Conservation (phyloP, 1,140 invertebrate species). For the Drosophila lacertosa region DNA sequence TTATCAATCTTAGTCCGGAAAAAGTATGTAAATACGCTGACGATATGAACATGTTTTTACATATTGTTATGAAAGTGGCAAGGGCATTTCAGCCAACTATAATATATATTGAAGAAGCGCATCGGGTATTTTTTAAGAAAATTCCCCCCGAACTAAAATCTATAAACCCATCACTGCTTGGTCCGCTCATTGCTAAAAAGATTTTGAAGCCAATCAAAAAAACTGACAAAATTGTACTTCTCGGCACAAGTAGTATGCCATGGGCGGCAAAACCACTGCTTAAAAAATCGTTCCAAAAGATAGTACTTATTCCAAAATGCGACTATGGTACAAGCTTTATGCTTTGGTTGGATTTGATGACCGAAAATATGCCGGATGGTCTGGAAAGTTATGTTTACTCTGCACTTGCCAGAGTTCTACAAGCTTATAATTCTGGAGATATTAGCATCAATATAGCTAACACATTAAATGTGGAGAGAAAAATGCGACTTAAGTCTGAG, state of each 20-base stretch:
- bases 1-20: conserved; percentile 92
- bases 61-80: conserved; percentile 85
- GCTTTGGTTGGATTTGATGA: conserved; percentile 86
- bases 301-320: conserved; percentile 84
- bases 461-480: conserved; percentile 63
- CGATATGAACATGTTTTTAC: conserved; percentile 84
- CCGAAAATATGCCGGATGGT: conserved; percentile 85
- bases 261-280: conserved; percentile 84
- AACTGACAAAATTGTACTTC: conserved; percentile 87
- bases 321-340: conserved; percentile 88
- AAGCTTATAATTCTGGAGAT: conserved; percentile 87
- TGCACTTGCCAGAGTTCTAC: conserved; percentile 87
- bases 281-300: conserved; percentile 84
- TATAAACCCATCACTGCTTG: conserved; percentile 86
- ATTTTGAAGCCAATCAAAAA: conserved; percentile 87
- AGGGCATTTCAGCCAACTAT: conserved; percentile 90
- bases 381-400: conserved; percentile 87
- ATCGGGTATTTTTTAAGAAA: conserved; percentile 93
- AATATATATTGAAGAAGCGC: conserved; percentile 91
- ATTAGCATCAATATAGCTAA: conserved; percentile 85
- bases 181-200: conserved; percentile 86
- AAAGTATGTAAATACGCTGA: conserved; percentile 91
- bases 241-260: conserved; percentile 87
- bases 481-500: conserved; percentile 55
- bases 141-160: conserved; percentile 73